phyloP scores from a whole-genome alignment of 2,888 invertebrate genomes.

The Hemicrepidius hirtus region DNA sequence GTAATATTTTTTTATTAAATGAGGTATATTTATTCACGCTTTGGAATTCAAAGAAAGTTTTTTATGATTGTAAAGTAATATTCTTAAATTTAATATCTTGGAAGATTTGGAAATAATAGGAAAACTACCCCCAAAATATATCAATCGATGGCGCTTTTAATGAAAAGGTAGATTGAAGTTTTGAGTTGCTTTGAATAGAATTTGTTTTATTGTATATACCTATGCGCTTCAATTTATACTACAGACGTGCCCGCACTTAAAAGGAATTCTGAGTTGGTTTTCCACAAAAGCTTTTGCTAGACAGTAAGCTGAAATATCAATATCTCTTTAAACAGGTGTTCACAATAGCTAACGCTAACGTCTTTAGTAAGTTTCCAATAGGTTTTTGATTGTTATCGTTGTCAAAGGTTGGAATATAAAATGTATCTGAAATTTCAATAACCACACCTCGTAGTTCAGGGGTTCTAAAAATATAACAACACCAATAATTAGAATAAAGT shows the following conservation, averaged over 20 bases:
- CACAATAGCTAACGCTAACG: background rate
- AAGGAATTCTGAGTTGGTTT: background rate
- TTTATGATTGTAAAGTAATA: background rate
- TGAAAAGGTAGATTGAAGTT: background rate
- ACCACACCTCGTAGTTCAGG: background rate
- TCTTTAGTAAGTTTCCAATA: background rate
- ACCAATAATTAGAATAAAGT: no score
- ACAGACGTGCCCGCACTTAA: background rate
- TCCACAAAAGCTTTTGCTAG: background rate
- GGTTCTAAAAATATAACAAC: no score
- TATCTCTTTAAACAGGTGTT: conserved; percentile 3
- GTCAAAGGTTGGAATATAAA: conserved; percentile 7
- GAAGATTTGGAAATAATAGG: no score
- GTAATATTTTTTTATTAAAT: background rate
- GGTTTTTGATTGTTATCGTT: background rate
- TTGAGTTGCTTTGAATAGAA: background rate
- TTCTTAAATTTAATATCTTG: no score
- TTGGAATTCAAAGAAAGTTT: background rate
- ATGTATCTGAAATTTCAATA: conserved; percentile 1
- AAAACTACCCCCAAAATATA: no score
- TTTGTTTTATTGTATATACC: background rate
- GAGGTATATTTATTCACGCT: background rate
- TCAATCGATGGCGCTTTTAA: no score
- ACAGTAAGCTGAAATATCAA: background rate
- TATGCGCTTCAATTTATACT: background rate